A percentile compares a stretch with the other conserved stretches of the same genome.
These are phyloP conservation scores for Paradoxurus hermaphroditus DNA, from an alignment of 2,113 vertebrate species.

Conservation along the genomic window DNA sequence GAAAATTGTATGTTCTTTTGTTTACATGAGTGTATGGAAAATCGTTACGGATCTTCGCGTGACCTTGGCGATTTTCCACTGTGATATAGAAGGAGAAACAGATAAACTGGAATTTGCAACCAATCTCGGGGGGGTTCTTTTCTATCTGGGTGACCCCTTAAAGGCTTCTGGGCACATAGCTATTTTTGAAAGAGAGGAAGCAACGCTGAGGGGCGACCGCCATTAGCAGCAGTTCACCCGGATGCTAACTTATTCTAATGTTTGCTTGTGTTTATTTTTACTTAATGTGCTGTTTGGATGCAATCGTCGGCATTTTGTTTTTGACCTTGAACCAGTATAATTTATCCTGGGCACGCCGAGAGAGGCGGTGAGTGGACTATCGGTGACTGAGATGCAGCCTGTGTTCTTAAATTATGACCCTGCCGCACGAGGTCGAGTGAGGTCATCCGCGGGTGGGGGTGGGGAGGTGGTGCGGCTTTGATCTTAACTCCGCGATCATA, in stretches of 20 bases:
- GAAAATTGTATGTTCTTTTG: slow-evolving; percentile 68
- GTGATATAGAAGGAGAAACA: slow-evolving; percentile 66
- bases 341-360: slow-evolving; percentile 53
- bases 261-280: slow-evolving; percentile 81
- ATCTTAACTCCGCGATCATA: not conserved
- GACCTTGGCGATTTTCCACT: slow-evolving; percentile 71
- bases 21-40: slow-evolving; percentile 46
- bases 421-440: not conserved
- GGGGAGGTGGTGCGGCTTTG: not conserved
- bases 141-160: slow-evolving; percentile 74
- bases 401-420: slow-evolving; percentile 31
- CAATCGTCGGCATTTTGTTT: slow-evolving; percentile 65
- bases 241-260: slow-evolving; percentile 78
- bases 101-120: slow-evolving; percentile 76
- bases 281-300: slow-evolving; percentile 79
- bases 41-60: slow-evolving; percentile 9
- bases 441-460: not conserved
- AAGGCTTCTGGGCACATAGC: slow-evolving; percentile 64
- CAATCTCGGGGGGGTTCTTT: slow-evolving; percentile 77
- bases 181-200: slow-evolving; percentile 80
- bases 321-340: slow-evolving; percentile 33
- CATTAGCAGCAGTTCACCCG: slow-evolving; percentile 69
- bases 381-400: not conserved
- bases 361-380: not conserved
- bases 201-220: slow-evolving; percentile 64